phyloP scores from a whole-genome alignment of 1,140 invertebrate species.

The Drosophila orena region DNA sequence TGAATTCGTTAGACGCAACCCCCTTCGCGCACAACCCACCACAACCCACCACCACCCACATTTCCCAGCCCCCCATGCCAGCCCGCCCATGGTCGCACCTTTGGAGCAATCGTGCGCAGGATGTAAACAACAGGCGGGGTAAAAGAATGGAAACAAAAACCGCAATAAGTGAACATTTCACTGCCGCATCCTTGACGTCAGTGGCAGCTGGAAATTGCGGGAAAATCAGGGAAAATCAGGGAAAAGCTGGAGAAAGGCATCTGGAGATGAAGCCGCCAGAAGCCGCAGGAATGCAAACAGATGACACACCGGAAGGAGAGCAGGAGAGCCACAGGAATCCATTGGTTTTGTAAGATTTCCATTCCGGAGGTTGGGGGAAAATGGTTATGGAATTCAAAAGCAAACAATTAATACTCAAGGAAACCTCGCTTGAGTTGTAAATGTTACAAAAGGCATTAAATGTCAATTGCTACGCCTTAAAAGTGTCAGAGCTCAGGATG shows the following conservation, averaged over 20 bases:
- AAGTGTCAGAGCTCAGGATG: background rate
- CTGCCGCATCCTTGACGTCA: constrained; percentile 42
- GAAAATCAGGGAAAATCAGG: constrained; percentile 2
- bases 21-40: background rate
- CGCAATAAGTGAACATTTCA: constrained; percentile 46
- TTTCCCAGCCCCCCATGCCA: background rate
- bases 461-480: background rate
- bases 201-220: constrained; percentile 8
- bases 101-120: constrained; percentile 42
- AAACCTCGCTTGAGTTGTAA: background rate
- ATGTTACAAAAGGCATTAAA: background rate
- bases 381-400: background rate
- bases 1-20: constrained; percentile 39
- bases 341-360: background rate
- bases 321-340: background rate
- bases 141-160: constrained; percentile 37
- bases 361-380: background rate
- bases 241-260: constrained; percentile 6
- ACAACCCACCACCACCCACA: too few species aligned
- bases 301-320: constrained; percentile 10
- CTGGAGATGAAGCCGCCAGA: background rate
- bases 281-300: constrained; percentile 17
- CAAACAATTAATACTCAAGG: background rate
- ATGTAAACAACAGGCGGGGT: constrained; percentile 30
- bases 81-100: constrained; percentile 26